phyloP scores from a whole-genome alignment of 1,140 invertebrate genomes.

The Bemisia tabaci region DNA sequence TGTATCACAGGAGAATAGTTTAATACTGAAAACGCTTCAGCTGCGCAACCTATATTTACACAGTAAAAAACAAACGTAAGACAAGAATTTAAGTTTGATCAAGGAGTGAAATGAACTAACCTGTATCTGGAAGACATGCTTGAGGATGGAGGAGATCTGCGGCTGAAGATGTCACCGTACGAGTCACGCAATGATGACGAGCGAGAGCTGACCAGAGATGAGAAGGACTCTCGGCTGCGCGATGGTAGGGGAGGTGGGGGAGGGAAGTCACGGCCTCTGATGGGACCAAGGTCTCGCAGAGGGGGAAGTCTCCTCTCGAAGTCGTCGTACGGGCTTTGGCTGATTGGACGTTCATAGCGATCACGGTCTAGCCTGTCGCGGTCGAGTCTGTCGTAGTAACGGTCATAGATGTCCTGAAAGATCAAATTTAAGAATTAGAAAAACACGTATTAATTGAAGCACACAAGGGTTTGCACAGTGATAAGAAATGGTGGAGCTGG shows the following conservation, averaged over 20 bases:
- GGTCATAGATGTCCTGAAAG: conserved; percentile 56
- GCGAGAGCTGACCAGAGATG: conserved; percentile 30
- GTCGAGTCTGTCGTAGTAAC: conserved; percentile 58
- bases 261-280: conserved; percentile 38
- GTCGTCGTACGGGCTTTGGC: conserved; percentile 29
- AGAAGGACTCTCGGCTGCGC: conserved; percentile 38
- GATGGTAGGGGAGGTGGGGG: conserved; percentile 43
- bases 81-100: too few species aligned
- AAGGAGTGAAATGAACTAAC: conserved; percentile 26
- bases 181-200: conserved; percentile 19
- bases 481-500: background rate
- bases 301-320: conserved; percentile 62
- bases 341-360: conserved; percentile 24
- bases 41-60: too few species aligned
- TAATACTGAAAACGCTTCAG: too few species aligned
- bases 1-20: too few species aligned
- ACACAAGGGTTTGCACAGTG: background rate
- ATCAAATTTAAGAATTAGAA: background rate
- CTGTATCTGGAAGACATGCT: conserved; percentile 34
- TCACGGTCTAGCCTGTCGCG: conserved; percentile 48
- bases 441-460: background rate
- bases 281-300: conserved; percentile 45
- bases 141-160: conserved; percentile 51
- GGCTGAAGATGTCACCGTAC: conserved; percentile 65
- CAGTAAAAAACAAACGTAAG: too few species aligned